phyloP scores from a whole-genome alignment of 2,797 vertebrate genomes.

The Trachops cirrhosus region DNA sequence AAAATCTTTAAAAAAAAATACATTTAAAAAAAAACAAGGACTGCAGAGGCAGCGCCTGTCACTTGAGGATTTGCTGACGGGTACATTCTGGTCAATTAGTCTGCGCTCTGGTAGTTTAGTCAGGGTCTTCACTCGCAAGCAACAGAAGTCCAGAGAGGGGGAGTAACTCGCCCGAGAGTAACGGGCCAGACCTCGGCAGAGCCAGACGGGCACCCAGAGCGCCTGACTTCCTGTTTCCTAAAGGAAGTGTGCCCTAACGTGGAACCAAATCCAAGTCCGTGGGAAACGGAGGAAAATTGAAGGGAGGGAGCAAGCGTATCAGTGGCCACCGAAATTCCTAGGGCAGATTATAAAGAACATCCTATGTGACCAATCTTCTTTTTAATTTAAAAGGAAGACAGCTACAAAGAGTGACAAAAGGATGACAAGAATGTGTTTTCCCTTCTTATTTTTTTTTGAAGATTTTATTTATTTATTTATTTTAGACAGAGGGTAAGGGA shows the following conservation, averaged over 20 bases:
- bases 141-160: background rate
- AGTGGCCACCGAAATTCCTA: constrained; percentile 48
- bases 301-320: background rate
- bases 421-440: background rate
- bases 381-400: background rate
- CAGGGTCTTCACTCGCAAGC: background rate
- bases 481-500: too few species aligned
- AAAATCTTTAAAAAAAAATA: too few species aligned
- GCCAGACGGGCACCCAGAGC: background rate
- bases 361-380: background rate
- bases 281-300: constrained; percentile 43
- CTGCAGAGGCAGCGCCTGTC: background rate
- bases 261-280: constrained; percentile 60
- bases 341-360: constrained; percentile 6
- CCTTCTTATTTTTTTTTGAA: too few species aligned
- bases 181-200: background rate
- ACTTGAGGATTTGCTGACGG: background rate
- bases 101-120: background rate
- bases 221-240: background rate
- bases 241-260: background rate
- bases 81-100: background rate
- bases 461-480: too few species aligned
- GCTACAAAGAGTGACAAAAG: constrained; percentile 40
- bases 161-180: background rate
- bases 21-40: too few species aligned